Evolutionary conservation across 2,113 vertebrate species (phyloP).

Genomic region (Rana temporaria): DNA sequence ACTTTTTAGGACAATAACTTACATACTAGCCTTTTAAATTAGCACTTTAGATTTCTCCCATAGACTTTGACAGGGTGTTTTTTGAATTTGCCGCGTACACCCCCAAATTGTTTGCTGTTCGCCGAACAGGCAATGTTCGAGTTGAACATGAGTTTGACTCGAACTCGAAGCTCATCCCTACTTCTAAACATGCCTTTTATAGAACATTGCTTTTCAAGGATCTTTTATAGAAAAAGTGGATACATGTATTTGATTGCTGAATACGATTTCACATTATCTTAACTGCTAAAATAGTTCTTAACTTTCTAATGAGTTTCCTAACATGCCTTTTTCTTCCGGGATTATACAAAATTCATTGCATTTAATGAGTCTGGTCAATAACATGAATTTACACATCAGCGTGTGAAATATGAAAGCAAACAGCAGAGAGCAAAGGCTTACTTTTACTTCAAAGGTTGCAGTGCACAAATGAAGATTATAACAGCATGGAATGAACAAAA

Average conservation of each 20-base stretch:
- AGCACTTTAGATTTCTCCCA: no score
- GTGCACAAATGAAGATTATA: not conserved
- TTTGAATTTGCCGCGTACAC: no score
- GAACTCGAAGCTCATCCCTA: no score
- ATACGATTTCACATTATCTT: not conserved
- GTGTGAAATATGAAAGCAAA: not conserved
- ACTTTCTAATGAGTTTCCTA: no score
- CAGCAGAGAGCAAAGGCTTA: not conserved
- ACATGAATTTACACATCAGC: conserved; percentile 1
- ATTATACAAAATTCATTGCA: not conserved
- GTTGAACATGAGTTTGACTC: no score
- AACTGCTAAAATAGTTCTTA: not conserved
- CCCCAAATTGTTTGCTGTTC: no score
- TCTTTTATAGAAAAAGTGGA: not conserved
- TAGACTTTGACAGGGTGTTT: no score
- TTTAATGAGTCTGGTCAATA: conserved; percentile 5
- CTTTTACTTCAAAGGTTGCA: not conserved
- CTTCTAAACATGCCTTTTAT: no score
- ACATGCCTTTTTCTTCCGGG: not conserved
- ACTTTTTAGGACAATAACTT: no score
- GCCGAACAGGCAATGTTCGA: no score
- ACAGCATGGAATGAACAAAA: not conserved
- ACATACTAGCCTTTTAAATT: no score
- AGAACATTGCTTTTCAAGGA: no score
- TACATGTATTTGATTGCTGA: not conserved